phyloP scores from a whole-genome alignment of 2,113 vertebrate genomes.

The Hemibagrus wyckioides region DNA sequence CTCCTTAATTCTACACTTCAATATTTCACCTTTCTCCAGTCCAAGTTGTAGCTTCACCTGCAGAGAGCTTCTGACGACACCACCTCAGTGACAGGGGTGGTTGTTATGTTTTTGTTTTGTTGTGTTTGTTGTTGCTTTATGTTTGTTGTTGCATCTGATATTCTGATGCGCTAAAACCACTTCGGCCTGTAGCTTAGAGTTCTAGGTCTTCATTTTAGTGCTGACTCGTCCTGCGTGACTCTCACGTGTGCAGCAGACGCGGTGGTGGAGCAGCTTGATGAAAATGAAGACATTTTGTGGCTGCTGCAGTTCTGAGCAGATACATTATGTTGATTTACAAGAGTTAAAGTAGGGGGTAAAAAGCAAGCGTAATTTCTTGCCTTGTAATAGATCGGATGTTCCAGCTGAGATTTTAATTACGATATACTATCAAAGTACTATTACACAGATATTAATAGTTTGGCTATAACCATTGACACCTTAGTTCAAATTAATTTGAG shows the following conservation, averaged over 20 bases:
- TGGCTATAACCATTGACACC: slow-evolving; percentile 41
- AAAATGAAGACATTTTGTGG: slow-evolving; percentile 8
- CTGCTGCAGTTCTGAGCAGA: slow-evolving; percentile 3
- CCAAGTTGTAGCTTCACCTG: no score
- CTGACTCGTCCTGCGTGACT: no score
- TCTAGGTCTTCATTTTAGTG: neutral
- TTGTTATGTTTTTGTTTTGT: no score
- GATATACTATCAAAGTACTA: slow-evolving; percentile 28
- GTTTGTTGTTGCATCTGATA: no score
- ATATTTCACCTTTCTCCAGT: no score
- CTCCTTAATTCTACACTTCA: no score
- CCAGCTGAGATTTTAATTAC: slow-evolving; percentile 47
- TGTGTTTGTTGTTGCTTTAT: no score
- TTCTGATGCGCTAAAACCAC: neutral
- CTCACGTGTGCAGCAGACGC: neutral
- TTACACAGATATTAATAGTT: slow-evolving; percentile 44
- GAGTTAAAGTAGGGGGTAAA: neutral
- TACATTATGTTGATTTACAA: slow-evolving; percentile 23
- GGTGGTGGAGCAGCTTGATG: neutral
- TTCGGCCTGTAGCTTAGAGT: neutral
- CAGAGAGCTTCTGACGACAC: no score
- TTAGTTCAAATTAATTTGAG: slow-evolving; percentile 54
- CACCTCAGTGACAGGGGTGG: no score
- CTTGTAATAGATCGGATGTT: slow-evolving; percentile 42
- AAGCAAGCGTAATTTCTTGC: slow-evolving; percentile 29